These are phyloP conservation scores for Pseudorhombus dupliciocellatus DNA, from an alignment of 2,113 vertebrate species.

Conservation along the genomic window DNA sequence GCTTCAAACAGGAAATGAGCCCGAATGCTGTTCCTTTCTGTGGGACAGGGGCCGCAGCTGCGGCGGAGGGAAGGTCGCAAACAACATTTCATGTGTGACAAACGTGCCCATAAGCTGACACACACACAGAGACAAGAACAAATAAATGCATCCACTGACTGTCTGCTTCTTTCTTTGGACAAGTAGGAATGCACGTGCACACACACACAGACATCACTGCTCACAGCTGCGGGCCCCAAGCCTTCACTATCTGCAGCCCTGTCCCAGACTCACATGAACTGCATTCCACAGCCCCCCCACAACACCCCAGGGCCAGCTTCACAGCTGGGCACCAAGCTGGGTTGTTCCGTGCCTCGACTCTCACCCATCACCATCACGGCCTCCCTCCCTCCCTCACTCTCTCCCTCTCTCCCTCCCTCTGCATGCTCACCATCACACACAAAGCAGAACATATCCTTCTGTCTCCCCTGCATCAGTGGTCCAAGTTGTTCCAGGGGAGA, in stretches of 20 bases:
- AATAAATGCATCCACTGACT: constrained; percentile 12
- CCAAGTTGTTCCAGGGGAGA: constrained; percentile 7
- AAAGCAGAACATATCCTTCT: constrained; percentile 30
- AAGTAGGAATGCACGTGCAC: constrained; percentile 15
- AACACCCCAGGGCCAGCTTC: constrained; percentile 55
- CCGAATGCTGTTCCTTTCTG: constrained; percentile 49
- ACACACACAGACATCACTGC: constrained; percentile 42
- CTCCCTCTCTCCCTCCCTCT: not conserved
- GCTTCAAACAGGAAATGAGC: constrained; percentile 73
- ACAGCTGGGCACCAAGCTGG: constrained; percentile 69
- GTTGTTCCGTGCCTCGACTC: constrained; percentile 35
- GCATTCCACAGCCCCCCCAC: constrained; percentile 69
- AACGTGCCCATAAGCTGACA: constrained; percentile 16
- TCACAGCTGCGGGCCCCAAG: constrained; percentile 68
- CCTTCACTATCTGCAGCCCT: constrained; percentile 56
- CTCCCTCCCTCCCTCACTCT: not conserved
- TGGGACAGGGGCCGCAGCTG: constrained; percentile 33
- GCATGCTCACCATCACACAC: constrained; percentile 9
- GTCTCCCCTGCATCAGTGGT: constrained; percentile 5
- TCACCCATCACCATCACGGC: constrained; percentile 20
- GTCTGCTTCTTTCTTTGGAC: constrained; percentile 28
- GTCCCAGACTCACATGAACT: constrained; percentile 63
- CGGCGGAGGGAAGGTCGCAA: constrained; percentile 25
- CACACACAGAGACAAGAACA: constrained; percentile 7
- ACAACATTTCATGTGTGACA: constrained; percentile 22